phyloP scores from a whole-genome alignment of 2,797 vertebrate species.

The Arnoldichthys spilopterus region DNA sequence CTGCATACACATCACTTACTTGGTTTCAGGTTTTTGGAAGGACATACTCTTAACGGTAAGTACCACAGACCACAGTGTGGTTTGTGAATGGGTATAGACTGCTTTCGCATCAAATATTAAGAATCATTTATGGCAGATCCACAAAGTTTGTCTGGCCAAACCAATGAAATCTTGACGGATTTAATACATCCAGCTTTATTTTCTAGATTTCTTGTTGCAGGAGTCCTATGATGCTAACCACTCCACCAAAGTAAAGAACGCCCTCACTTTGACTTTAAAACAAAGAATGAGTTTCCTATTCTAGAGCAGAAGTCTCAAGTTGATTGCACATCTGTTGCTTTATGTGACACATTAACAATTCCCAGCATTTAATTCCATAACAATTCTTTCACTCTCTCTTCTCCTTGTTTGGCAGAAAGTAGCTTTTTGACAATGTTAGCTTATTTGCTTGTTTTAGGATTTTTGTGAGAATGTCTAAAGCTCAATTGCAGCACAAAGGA shows the following conservation, averaged over 20 bases:
- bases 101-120: not conserved
- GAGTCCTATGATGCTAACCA: not conserved
- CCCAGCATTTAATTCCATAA: constrained; percentile 15
- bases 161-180: not conserved
- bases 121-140: not conserved
- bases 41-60: not conserved
- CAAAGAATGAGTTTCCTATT: constrained; percentile 10
- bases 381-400: constrained; percentile 1
- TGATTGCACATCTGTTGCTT: constrained; percentile 36
- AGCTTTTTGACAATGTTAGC: not conserved
- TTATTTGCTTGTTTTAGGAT: not conserved
- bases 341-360: constrained; percentile 35
- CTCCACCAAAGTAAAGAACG: not conserved
- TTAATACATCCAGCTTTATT: not conserved
- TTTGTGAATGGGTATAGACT: not conserved
- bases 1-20: not conserved
- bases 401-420: not conserved
- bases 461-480: not conserved
- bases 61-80: constrained; percentile 7
- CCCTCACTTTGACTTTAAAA: constrained; percentile 22
- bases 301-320: constrained; percentile 29
- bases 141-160: not conserved
- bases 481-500: not conserved
- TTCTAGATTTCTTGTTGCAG: not conserved
- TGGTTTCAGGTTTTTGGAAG: not conserved